A percentile compares a stretch with the other conserved stretches of the same genome.
Conservation (phyloP, 2,797 vertebrate species). For the Poecilia gillii region DNA sequence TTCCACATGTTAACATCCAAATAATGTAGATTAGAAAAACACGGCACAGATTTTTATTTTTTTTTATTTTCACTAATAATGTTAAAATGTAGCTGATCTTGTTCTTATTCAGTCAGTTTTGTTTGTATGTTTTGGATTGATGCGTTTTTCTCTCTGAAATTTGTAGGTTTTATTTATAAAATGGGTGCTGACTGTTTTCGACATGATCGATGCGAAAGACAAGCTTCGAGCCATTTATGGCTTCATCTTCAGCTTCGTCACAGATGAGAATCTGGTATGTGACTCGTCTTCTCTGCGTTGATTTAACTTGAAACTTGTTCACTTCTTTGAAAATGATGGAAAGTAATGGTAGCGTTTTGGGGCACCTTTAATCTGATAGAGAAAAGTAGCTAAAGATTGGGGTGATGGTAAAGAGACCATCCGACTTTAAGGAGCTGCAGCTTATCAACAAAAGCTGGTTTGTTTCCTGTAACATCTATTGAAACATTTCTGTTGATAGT, state of each 20-base stretch:
- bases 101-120: background rate
- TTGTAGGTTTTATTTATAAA: conserved; percentile 89
- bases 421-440: background rate
- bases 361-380: background rate
- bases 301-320: background rate
- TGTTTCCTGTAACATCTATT: background rate
- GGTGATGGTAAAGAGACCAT: background rate
- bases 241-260: conserved; percentile 91
- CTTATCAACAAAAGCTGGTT: background rate
- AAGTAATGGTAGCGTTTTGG: background rate
- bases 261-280: conserved; percentile 89
- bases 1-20: background rate
- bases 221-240: conserved; percentile 89
- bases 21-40: background rate
- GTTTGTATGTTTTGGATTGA: background rate
- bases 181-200: conserved; percentile 94
- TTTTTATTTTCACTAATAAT: background rate
- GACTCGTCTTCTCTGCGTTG: background rate
- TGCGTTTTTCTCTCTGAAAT: background rate
- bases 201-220: conserved; percentile 91
- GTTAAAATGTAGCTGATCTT: background rate
- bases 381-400: background rate
- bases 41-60: background rate
- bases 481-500: background rate
- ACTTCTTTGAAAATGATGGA: too few species aligned